A percentile compares a stretch with the other conserved stretches of the same genome.
phyloP scores from a whole-genome alignment of 2,113 vertebrate species.

The Anser brachyrhynchus region DNA sequence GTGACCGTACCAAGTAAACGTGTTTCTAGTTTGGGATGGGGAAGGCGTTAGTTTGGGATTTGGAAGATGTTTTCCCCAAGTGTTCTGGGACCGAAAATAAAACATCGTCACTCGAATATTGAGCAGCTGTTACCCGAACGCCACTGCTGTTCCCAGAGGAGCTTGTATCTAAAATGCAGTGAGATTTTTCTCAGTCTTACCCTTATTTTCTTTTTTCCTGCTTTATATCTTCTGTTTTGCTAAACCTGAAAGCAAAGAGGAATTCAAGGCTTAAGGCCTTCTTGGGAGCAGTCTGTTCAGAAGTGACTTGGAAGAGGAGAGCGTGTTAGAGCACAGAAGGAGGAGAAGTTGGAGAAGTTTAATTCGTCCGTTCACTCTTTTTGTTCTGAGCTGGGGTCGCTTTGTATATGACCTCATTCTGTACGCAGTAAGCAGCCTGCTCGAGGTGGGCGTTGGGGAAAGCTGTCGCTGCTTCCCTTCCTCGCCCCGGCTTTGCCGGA shows the following conservation, averaged over 20 bases:
- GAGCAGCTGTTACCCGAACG: background rate
- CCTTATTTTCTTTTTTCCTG: background rate
- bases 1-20: background rate
- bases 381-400: background rate
- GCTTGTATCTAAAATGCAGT: background rate
- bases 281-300: background rate
- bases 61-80: background rate
- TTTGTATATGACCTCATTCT: accelerated
- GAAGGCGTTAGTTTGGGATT: accelerated
- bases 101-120: no score
- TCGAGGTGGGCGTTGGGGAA: background rate
- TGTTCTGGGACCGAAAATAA: background rate
- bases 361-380: background rate
- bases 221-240: background rate
- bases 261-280: background rate
- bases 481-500: background rate
- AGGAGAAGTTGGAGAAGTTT: background rate
- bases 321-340: accelerated
- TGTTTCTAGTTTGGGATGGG: background rate
- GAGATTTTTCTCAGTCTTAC: background rate
- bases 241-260: background rate
- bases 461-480: background rate
- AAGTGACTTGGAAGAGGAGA: background rate
- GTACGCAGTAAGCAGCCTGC: background rate
- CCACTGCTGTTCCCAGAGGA: background rate